These are phyloP conservation scores for Syngnathus acus DNA, from an alignment of 2,797 vertebrate species.

Conservation along the genomic window DNA sequence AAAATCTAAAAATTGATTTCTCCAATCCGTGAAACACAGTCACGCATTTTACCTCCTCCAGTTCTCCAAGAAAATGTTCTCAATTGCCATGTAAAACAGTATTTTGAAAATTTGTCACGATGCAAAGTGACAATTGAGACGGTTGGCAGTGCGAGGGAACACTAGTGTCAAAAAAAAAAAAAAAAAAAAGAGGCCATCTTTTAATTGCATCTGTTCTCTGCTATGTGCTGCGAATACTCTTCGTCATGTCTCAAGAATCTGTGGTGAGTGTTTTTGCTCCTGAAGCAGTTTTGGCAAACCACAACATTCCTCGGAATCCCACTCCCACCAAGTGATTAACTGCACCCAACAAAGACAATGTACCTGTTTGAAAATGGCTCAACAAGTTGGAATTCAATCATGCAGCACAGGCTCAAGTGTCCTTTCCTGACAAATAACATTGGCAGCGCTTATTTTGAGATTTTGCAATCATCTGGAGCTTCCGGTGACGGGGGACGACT, in stretches of 20 bases:
- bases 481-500: not conserved
- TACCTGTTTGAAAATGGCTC: constrained; percentile 21
- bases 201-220: constrained; percentile 24
- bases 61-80: not conserved
- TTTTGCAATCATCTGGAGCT: not conserved
- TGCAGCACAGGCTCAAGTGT: not conserved
- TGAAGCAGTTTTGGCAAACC: constrained; percentile 37
- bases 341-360: constrained; percentile 20
- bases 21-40: not conserved
- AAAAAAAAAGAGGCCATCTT: constrained; percentile 7
- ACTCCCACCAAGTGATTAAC: constrained; percentile 28
- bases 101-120: constrained; percentile 17
- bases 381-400: constrained; percentile 7
- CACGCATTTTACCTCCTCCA: not conserved
- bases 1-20: too few relatives aligned
- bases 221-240: constrained; percentile 31
- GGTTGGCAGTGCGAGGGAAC: not conserved
- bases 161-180: constrained; percentile 1
- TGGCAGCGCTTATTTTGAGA: not conserved
- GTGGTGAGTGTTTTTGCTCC: constrained; percentile 24
- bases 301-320: constrained; percentile 29
- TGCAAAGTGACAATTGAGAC: constrained; percentile 38
- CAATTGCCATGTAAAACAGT: constrained; percentile 40
- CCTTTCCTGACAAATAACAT: not conserved
- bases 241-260: constrained; percentile 46